Percentiles rank a stretch among this genome's conserved stretches.
Conservation (phyloP, 2,797 vertebrate species). For the Pogonophryne albipinna region DNA sequence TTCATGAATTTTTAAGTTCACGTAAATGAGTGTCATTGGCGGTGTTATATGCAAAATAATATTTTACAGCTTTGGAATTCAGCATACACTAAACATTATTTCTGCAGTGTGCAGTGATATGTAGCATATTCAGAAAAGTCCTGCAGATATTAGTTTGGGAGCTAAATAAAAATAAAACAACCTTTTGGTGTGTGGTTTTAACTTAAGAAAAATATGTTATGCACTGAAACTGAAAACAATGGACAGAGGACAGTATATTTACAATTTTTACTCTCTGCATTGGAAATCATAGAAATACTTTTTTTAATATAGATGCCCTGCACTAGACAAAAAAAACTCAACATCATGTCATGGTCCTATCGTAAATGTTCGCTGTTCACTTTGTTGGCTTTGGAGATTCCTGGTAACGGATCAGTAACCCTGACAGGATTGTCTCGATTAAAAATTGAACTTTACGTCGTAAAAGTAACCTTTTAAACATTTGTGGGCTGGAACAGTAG, state of each 20-base stretch:
- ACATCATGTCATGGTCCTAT: background rate
- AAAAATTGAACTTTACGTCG: constrained; percentile 41
- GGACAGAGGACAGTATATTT: background rate
- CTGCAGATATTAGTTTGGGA: background rate
- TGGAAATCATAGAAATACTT: background rate
- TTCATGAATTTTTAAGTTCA: constrained; percentile 14
- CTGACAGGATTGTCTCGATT: background rate
- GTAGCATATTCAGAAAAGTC: background rate
- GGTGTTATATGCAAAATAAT: constrained; percentile 10
- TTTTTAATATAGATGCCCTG: no score
- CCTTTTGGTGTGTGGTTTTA: background rate
- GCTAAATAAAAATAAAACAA: background rate
- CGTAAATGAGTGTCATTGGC: constrained; percentile 10
- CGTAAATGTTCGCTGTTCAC: background rate
- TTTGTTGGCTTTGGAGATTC: constrained; percentile 13
- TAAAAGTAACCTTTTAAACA: constrained; percentile 51
- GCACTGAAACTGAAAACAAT: background rate
- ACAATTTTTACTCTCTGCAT: background rate
- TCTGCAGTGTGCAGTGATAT: background rate
- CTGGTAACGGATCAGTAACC: constrained; percentile 14
- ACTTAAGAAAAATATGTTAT: background rate
- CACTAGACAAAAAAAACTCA: background rate
- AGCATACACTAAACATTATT: background rate
- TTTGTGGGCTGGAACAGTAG: constrained; percentile 45
- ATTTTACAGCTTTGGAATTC: constrained; percentile 27